phyloP scores from a whole-genome alignment of 2,888 invertebrate species.

The Trichogramma evanescens region DNA sequence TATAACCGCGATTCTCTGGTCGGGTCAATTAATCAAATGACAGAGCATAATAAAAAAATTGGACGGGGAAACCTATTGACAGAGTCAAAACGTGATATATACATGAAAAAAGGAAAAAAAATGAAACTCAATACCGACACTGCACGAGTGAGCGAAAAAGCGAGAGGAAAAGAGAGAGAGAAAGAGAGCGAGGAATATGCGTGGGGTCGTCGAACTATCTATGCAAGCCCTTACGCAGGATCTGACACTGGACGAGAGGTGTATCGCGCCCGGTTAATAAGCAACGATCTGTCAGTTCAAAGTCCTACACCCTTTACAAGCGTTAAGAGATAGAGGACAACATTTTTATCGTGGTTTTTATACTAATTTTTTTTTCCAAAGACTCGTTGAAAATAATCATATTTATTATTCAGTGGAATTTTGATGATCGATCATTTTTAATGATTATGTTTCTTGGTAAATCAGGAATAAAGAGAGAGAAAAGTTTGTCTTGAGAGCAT shows the following conservation, averaged over 20 bases:
- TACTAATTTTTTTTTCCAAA: slow-evolving; percentile 10
- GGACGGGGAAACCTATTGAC: slow-evolving; percentile 39
- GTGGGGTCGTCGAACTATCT: no score
- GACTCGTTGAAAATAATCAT: background rate
- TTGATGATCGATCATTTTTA: no score
- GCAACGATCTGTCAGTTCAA: slow-evolving; percentile 32
- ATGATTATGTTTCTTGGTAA: no score
- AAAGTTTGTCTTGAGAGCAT: background rate
- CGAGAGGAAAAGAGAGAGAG: background rate
- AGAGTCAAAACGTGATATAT: slow-evolving; percentile 31
- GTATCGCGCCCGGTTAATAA: slow-evolving; percentile 28
- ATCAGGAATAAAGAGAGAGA: no score
- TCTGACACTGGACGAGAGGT: background rate
- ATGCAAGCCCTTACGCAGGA: no score
- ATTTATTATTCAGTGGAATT: background rate
- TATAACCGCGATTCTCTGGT: slow-evolving; percentile 8
- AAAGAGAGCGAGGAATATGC: background rate
- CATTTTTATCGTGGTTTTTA: slow-evolving; percentile 11
- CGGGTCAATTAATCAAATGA: slow-evolving; percentile 36
- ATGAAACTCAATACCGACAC: slow-evolving; percentile 34
- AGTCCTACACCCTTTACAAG: background rate
- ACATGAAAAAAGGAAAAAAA: slow-evolving; percentile 27
- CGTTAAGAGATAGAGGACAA: background rate
- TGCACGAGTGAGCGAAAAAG: slow-evolving; percentile 17
- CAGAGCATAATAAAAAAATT: slow-evolving; percentile 30